phyloP scores from a whole-genome alignment of 2,113 vertebrate species.

The Alligator mississippiensis region DNA sequence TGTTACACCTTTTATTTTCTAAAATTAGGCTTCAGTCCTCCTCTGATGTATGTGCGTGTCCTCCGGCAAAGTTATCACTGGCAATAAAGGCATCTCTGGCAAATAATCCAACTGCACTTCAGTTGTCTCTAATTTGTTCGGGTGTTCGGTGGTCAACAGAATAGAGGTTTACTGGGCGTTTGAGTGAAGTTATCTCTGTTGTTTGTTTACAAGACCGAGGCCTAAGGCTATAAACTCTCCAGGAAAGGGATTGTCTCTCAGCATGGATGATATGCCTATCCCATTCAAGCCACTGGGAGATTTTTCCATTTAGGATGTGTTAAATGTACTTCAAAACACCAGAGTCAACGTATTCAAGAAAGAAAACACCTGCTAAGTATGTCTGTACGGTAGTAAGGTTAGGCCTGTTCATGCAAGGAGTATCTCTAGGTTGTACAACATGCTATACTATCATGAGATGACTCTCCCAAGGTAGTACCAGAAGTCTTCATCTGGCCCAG shows the following conservation, averaged over 20 bases:
- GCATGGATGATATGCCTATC: background rate
- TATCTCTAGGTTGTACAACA: no score
- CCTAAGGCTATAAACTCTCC: background rate
- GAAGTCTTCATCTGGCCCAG: no score
- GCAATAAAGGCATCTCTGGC: slow-evolving; percentile 53
- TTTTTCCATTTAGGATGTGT: background rate
- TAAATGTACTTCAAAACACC: no score
- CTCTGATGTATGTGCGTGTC: slow-evolving; percentile 44
- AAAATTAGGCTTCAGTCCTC: slow-evolving; percentile 31
- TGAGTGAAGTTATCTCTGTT: slow-evolving; percentile 31
- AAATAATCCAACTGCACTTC: slow-evolving; percentile 57
- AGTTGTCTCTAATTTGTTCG: slow-evolving; percentile 61
- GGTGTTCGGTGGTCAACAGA: slow-evolving; percentile 48
- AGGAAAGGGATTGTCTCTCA: background rate
- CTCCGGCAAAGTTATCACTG: slow-evolving; percentile 61
- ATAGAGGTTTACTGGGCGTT: slow-evolving; percentile 45
- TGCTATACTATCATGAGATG: no score
- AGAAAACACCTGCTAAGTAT: no score
- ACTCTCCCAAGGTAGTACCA: no score
- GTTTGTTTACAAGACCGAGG: background rate
- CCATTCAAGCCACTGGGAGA: background rate
- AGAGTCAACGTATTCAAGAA: no score
- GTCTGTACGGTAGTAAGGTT: no score
- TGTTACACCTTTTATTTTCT: slow-evolving; percentile 31
- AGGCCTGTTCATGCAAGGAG: no score